Conservation (phyloP, 2,797 vertebrate species). For the Glossophaga mutica region DNA sequence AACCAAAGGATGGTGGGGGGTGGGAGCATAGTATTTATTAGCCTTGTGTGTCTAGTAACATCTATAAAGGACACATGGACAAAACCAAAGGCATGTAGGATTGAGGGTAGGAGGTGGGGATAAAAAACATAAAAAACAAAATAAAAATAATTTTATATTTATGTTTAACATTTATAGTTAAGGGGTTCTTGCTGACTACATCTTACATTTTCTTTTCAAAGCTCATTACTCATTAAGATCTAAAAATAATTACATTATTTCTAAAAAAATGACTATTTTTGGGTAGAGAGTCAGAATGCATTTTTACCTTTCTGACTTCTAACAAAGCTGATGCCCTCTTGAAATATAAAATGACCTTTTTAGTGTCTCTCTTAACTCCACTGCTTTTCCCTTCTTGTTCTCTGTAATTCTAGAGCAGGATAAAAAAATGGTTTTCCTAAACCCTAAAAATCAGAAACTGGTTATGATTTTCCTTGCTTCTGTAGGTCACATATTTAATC, state of each 20-base stretch:
- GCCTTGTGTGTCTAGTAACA: not conserved
- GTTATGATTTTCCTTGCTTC: not conserved
- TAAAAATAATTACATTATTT: not conserved
- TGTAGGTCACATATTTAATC: slow-evolving; percentile 22
- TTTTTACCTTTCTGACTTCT: slow-evolving; percentile 12
- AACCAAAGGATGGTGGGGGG: not conserved
- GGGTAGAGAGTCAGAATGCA: not conserved
- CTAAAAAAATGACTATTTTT: slow-evolving; percentile 6
- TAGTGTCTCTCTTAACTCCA: not conserved
- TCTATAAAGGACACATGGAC: too few relatives aligned
- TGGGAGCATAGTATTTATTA: not conserved
- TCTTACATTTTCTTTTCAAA: not conserved
- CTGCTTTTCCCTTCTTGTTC: not conserved
- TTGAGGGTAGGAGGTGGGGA: too few relatives aligned
- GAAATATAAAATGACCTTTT: not conserved
- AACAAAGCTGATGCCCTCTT: not conserved
- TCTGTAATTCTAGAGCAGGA: not conserved
- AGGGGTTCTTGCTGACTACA: not conserved
- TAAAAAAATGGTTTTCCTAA: not conserved
- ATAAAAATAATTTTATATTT: not conserved
- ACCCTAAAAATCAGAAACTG: not conserved
- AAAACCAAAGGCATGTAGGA: too few relatives aligned
- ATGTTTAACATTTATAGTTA: not conserved
- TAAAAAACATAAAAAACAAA: not conserved
- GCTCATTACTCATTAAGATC: not conserved